Conservation (phyloP, 2,797 vertebrate genomes). For the Iguana delicatissima region DNA sequence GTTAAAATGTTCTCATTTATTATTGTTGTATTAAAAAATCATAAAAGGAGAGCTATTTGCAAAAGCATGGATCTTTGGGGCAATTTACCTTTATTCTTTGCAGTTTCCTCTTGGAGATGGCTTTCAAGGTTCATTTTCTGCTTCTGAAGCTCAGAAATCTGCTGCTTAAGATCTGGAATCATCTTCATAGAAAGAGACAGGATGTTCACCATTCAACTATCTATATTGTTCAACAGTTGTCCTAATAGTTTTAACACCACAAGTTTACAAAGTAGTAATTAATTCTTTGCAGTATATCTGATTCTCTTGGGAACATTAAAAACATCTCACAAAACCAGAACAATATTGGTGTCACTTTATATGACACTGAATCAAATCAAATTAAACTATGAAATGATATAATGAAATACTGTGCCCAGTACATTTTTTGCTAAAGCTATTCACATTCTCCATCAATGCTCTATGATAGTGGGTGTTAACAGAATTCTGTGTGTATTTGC, state of each 20-base stretch:
- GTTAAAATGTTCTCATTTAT: not conserved
- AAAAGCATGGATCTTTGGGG: accelerated
- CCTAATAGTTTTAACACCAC: not conserved
- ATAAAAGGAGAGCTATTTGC: not conserved
- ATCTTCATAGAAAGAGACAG: conserved; percentile 78
- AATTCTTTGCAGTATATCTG: not conserved
- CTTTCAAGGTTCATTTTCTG: conserved; percentile 90
- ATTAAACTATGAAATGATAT: not conserved
- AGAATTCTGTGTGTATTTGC: not conserved
- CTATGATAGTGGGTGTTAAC: too few relatives aligned
- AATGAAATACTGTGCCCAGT: accelerated
- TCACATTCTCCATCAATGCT: not conserved
- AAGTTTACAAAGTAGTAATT: conserved; percentile 10
- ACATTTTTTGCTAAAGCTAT: not conserved
- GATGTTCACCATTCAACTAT: not conserved
- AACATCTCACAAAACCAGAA: not conserved
- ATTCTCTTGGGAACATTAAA: not conserved
- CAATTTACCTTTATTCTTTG: conserved; percentile 84
- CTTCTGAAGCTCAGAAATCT: conserved; percentile 90
- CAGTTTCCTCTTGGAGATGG: conserved; percentile 81
- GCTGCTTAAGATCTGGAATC: conserved; percentile 91
- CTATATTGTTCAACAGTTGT: conserved; percentile 3
- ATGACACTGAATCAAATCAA: not conserved
- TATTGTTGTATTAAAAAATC: not conserved
- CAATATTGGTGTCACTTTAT: not conserved